phyloP scores from a whole-genome alignment of 2,888 invertebrate genomes.

The Andrena hattorfiana region DNA sequence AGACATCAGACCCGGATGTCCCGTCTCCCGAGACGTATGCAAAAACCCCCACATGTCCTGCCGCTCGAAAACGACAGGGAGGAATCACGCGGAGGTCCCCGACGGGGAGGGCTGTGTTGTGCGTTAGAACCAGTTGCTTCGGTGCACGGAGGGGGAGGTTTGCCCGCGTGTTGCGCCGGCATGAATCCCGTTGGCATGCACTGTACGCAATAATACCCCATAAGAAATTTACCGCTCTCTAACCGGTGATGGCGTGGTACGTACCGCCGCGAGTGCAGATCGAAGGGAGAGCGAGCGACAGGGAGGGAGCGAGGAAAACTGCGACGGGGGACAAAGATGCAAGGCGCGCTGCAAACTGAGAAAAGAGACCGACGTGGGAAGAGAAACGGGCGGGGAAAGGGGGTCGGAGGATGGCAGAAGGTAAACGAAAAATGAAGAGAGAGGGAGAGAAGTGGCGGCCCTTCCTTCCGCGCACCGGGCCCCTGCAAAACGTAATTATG shows the following conservation, averaged over 20 bases:
- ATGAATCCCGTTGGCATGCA: slow-evolving; percentile 80
- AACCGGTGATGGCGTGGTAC: slow-evolving; percentile 75
- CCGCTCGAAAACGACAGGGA: slow-evolving; percentile 16
- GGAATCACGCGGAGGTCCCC: slow-evolving; percentile 51
- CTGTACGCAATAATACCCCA: slow-evolving; percentile 80
- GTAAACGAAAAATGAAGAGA: slow-evolving; percentile 5
- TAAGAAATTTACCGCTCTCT: slow-evolving; percentile 82
- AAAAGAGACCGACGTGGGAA: slow-evolving; percentile 53
- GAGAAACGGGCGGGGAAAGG: slow-evolving; percentile 29
- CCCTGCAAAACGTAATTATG: slow-evolving; percentile 83
- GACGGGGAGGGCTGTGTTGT: slow-evolving; percentile 65
- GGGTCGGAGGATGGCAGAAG: slow-evolving; percentile 3
- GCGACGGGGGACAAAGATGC: slow-evolving; percentile 40
- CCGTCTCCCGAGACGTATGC: slow-evolving; percentile 10
- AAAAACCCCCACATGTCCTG: slow-evolving; percentile 6
- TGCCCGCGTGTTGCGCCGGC: slow-evolving; percentile 75
- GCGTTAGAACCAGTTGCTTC: slow-evolving; percentile 78
- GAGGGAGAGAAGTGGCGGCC: slow-evolving; percentile 40
- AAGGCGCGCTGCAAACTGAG: slow-evolving; percentile 31
- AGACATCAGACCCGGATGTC: slow-evolving; percentile 27
- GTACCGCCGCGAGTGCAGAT: slow-evolving; percentile 49
- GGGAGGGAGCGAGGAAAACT: slow-evolving; percentile 47
- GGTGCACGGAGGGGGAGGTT: slow-evolving; percentile 50
- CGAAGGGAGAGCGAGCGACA: slow-evolving; percentile 25
- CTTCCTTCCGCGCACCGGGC: slow-evolving; percentile 71